Evolutionary conservation across 2,113 vertebrate genomes (phyloP).

Genomic region (Bostrychus sinensis): DNA sequence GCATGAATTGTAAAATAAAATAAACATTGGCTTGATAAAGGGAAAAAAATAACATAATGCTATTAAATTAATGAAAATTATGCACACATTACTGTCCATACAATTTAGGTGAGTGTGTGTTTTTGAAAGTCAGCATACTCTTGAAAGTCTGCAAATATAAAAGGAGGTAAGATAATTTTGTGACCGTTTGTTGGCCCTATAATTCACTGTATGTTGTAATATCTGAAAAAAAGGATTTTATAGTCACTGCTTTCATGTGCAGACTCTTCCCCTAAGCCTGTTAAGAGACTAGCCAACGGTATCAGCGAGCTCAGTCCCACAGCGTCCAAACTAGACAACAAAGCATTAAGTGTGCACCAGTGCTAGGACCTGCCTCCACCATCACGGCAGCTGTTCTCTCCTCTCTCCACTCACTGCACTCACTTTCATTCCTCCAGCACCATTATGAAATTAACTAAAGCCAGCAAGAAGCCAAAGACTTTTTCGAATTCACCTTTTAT

Average conservation of each 20-base stretch:
- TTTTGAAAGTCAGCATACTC: too few relatives aligned
- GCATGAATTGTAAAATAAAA: too few relatives aligned
- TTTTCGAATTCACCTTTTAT: slow-evolving; percentile 61
- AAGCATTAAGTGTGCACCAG: slow-evolving; percentile 49
- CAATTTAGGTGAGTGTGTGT: too few relatives aligned
- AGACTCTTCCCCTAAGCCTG: slow-evolving; percentile 57
- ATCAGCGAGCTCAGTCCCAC: slow-evolving; percentile 47
- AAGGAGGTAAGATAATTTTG: slow-evolving; percentile 9
- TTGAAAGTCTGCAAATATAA: not conserved
- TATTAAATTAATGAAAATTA: too few relatives aligned
- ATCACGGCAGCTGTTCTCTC: slow-evolving; percentile 57
- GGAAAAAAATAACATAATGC: too few relatives aligned
- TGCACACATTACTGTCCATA: too few relatives aligned
- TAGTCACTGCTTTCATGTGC: slow-evolving; percentile 49
- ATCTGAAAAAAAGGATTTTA: slow-evolving; percentile 63
- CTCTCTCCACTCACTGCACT: slow-evolving; percentile 25
- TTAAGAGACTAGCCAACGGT: slow-evolving; percentile 49
- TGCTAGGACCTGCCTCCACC: slow-evolving; percentile 54
- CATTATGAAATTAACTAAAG: slow-evolving; percentile 40
- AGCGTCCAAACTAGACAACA: slow-evolving; percentile 53
- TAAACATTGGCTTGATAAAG: too few relatives aligned
- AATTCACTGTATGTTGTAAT: slow-evolving; percentile 52
- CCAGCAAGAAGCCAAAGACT: slow-evolving; percentile 18
- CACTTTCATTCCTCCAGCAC: slow-evolving; percentile 36
- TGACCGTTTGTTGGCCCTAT: slow-evolving; percentile 51